A percentile compares a stretch with the other conserved stretches of the same genome.
These are phyloP conservation scores for Halesus radiatus DNA, from an alignment of 1,140 invertebrate species.

Conservation along the genomic window DNA sequence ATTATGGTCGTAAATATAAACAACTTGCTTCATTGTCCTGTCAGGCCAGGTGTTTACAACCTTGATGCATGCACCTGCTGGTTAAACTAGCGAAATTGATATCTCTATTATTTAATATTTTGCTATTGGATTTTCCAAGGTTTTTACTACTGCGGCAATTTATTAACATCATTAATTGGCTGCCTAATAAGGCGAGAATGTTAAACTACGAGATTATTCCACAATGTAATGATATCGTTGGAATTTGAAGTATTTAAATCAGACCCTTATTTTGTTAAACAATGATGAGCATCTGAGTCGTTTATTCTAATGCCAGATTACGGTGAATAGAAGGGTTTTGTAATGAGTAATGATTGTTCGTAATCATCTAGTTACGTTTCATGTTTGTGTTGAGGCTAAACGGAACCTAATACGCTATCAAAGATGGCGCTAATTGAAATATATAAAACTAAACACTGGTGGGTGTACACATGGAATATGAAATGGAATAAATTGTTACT, in stretches of 20 bases:
- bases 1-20: too few relatives aligned
- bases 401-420: too few relatives aligned
- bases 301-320: too few relatives aligned
- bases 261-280: background rate
- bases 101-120: background rate
- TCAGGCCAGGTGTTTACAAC: background rate
- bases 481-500: too few relatives aligned
- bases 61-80: constrained; percentile 6
- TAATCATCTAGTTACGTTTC: too few relatives aligned
- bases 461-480: too few relatives aligned
- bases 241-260: background rate
- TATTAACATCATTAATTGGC: background rate
- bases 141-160: background rate
- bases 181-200: background rate
- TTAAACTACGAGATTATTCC: background rate
- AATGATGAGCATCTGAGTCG: too few relatives aligned
- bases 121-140: background rate
- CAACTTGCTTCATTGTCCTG: background rate
- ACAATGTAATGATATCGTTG: background rate
- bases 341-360: too few relatives aligned
- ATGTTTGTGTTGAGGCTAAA: too few relatives aligned
- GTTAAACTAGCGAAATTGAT: background rate
- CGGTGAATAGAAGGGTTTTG: too few relatives aligned
- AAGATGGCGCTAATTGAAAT: too few relatives aligned
- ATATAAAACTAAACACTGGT: too few relatives aligned